These are phyloP conservation scores for Diabrotica balteata DNA, from an alignment of 2,888 invertebrate species.

Conservation along the genomic window DNA sequence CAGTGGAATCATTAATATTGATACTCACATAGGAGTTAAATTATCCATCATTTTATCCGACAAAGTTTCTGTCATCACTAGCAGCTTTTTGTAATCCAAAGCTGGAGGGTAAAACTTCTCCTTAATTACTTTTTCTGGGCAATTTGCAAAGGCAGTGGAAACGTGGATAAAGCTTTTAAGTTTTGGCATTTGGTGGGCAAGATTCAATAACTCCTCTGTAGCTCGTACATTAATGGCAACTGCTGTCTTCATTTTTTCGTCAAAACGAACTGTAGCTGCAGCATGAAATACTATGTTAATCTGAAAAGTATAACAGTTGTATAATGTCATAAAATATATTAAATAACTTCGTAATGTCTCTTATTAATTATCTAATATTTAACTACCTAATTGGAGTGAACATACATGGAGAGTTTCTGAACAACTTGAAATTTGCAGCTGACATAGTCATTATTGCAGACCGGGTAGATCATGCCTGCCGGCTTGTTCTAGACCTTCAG, in stretches of 20 bases:
- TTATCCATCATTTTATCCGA: slow-evolving; percentile 64
- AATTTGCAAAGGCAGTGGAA: slow-evolving; percentile 68
- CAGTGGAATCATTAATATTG: not conserved
- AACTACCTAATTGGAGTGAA: no score
- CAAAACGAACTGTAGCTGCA: slow-evolving; percentile 71
- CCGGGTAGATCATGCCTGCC: no score
- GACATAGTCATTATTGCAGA: no score
- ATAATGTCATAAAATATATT: no score
- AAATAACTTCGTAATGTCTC: no score
- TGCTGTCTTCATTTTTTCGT: slow-evolving; percentile 76
- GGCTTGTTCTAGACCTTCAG: no score
- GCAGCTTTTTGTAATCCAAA: slow-evolving; percentile 63
- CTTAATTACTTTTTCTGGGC: slow-evolving; percentile 58
- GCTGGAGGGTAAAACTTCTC: slow-evolving; percentile 66
- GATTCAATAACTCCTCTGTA: slow-evolving; percentile 69
- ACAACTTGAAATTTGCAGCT: no score
- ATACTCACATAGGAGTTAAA: slow-evolving; percentile 66
- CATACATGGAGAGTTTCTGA: no score
- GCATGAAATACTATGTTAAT: slow-evolving; percentile 65
- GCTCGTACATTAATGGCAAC: slow-evolving; percentile 78
- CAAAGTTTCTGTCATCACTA: slow-evolving; percentile 62
- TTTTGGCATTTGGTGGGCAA: slow-evolving; percentile 71
- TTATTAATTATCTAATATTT: no score
- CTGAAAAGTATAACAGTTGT: slow-evolving; percentile 39
- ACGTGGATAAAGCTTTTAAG: slow-evolving; percentile 68